Percentiles rank a stretch among this genome's conserved stretches.
These are phyloP conservation scores for Plumapathes pennacea DNA, from an alignment of 92 coral and sea anemone species.

Conservation along the genomic window DNA sequence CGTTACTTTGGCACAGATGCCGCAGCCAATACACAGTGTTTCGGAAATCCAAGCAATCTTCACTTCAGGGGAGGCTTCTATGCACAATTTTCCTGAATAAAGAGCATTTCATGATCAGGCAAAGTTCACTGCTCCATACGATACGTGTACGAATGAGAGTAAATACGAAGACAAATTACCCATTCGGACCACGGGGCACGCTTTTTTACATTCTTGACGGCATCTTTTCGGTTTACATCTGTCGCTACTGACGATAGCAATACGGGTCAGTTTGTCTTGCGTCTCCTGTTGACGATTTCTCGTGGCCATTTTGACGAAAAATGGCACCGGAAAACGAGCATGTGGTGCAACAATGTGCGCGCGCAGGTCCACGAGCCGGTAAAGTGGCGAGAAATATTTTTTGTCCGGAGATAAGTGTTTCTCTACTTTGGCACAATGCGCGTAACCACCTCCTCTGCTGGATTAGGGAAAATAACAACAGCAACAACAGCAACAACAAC, in stretches of 20 bases:
- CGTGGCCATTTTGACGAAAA: constrained; percentile 18
- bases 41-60: constrained; percentile 88
- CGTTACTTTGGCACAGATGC: constrained; percentile 93
- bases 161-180: constrained; percentile 68
- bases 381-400: no score
- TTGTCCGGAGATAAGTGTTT: no score
- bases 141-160: background rate
- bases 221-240: constrained; percentile 97
- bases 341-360: no score
- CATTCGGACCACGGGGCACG: constrained; percentile 96
- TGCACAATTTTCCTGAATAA: constrained; percentile 98
- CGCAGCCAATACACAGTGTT: constrained; percentile 95
- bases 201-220: constrained; percentile 86
- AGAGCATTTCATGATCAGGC: background rate
- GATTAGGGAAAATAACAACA: no score
- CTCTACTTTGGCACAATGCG: no score
- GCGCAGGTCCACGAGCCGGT: no score
- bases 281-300: constrained; percentile 46
- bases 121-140: constrained; percentile 16
- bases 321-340: background rate
- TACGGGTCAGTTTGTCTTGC: constrained; percentile 89
- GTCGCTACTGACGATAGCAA: constrained; percentile 90
- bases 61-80: constrained; percentile 64
- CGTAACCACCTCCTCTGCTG: no score
- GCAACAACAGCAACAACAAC: no score